Evolutionary conservation across 2,888 invertebrate genomes (phyloP), one percentile per base, ranked within the genome.

Genomic region (Eledona agricola): DNA sequence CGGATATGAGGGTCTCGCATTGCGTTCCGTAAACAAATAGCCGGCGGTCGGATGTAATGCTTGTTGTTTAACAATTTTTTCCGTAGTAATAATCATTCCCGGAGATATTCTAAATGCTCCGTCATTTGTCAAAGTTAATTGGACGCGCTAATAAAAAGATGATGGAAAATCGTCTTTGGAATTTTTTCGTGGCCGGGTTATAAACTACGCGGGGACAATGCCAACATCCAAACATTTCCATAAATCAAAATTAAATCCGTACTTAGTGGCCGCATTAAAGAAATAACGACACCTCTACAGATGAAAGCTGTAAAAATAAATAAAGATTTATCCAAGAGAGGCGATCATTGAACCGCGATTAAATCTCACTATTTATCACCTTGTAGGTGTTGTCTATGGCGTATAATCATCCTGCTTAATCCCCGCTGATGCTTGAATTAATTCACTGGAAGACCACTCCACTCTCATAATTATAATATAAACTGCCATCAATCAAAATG

Each of bases 231-330:
- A 42, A 51, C 37, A 43, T 43, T 29, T 35, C 25, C 28, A 43
- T 51, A 51, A 45, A 51, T 51, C 51, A 51, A 45, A 51, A 51
- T 29, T 51, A 63, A 64, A 63, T 65, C 61, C 66, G 49, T 60
- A 66, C 65, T 65, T 65, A 65, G 57, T 60, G 51, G 60, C 29
- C 57, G 57, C 40, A 56, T 58, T 58, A 64, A 62, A 59, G 50
- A 52, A 51, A 60, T 57, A 62, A 63, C 53, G 57, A 57, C 57
- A 51, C 54, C 61, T 59, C 54, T 46, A 60, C 59, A 58, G 50
- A 23, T 42, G 43, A 20, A 34, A 42, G 46, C 51, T 35, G 42
- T 50, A 43, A 54, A 55, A 50, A 55, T 50, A 51, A 55, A 55
- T 51, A 55, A 55, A 45, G 55, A 50, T 55, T 55, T 55, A 43